Base-by-base conservation (phyloP, 2,113 vertebrate species). In the Hepsetus odoe region DNA sequence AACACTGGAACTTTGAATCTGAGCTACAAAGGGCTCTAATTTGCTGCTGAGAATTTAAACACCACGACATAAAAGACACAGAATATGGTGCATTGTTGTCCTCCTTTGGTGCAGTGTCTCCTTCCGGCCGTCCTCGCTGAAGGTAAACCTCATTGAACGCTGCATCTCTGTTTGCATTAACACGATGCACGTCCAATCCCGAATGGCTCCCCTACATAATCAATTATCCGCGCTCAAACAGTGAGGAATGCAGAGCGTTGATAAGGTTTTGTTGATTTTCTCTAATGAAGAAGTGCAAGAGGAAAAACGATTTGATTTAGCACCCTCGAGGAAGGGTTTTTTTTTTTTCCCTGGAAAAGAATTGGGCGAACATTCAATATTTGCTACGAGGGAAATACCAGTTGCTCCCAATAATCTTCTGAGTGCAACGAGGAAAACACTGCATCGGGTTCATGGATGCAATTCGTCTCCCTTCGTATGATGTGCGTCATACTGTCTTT, bases 71-170 rank as follows among this genome's bases (percentile, higher is more conserved):
- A 49, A 14, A 38, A 38, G 4, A 9, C 9, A 9, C 35, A 5
- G 9, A 5, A 38, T 38, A 5, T 38, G 9, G 35, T 49, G 16
- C 18, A 20, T 5, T 49, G 2, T 20, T 20, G 1, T 5, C 20
- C 4, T 49, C 18, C 18, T 20, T 20, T 14, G 16, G 16, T 5
- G 0, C 18, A 6, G 85, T 86, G 84, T 90, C 84, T 88, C 82
- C 87, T 85, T 87, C 75, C 79, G 80, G 82, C 84, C 84, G 73
- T 76, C 86, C 84, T 87, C 82, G 81, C 80, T 83, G 86, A 90
- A 90, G 88, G 90, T 90, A 91, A 91, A 91, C 89, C 86, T 91
- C 88, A 93, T 91, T 93, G 91, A 90, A 83, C 83, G 77, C 85
- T 84, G 87, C 88, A 91, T 92, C 89, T 89, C 87, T 49, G 46